Evolutionary conservation across 1,140 invertebrate genomes (phyloP).

Genomic region (Leptoteleia sp.): DNA sequence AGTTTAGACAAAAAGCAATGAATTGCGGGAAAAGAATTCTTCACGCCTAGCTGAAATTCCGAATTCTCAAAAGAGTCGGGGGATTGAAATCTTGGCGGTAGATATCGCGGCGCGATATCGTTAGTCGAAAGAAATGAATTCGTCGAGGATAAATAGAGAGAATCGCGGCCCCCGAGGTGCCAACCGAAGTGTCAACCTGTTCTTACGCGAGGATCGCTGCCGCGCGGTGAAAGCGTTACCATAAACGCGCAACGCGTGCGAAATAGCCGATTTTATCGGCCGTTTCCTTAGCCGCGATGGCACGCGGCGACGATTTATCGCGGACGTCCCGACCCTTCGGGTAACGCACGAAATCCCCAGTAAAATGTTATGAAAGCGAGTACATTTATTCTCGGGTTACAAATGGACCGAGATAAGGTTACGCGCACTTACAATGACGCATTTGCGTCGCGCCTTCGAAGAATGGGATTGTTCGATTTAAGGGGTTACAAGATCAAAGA

Average conservation of each 20-base stretch:
- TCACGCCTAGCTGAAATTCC: background rate
- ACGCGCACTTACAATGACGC: slow-evolving; percentile 20
- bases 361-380: slow-evolving; percentile 32
- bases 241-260: slow-evolving; percentile 40
- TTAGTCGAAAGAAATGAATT: slow-evolving; percentile 22
- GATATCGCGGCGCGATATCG: background rate
- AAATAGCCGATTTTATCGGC: slow-evolving; percentile 41
- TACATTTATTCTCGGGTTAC: slow-evolving; percentile 35
- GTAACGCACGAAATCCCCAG: slow-evolving; percentile 23
- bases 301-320: slow-evolving; percentile 43
- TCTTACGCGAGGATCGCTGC: slow-evolving; percentile 3
- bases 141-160: slow-evolving; percentile 23
- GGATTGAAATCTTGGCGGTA: background rate
- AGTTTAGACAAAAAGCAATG: no score
- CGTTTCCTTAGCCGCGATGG: slow-evolving; percentile 33
- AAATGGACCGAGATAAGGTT: slow-evolving; percentile 37
- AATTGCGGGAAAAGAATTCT: background rate
- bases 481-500: slow-evolving; percentile 25
- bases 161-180: slow-evolving; percentile 9
- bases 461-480: slow-evolving; percentile 33
- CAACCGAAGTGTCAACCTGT: slow-evolving; percentile 34
- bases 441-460: slow-evolving; percentile 28
- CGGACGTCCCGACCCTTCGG: slow-evolving; percentile 14
- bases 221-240: slow-evolving; percentile 40
- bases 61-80: background rate